These are phyloP conservation scores for Leptopilina myrica DNA, from an alignment of 2,888 invertebrate genomes.

Conservation along the genomic window DNA sequence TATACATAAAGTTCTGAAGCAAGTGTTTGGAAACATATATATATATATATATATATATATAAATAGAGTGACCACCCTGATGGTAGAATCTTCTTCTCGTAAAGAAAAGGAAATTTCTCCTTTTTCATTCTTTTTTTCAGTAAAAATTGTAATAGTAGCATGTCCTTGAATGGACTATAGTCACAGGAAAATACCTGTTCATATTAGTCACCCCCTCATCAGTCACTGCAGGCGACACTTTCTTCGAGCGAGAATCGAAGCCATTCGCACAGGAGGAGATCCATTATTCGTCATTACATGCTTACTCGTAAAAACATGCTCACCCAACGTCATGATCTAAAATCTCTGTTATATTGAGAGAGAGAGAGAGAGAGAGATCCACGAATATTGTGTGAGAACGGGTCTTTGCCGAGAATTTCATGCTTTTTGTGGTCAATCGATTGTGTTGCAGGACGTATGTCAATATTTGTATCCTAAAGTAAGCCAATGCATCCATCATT, in stretches of 20 bases:
- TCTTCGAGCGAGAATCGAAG: constrained; percentile 57
- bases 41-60: constrained; percentile 40
- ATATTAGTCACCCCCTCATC: constrained; percentile 62
- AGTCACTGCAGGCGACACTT: constrained; percentile 68
- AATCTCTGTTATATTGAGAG: constrained; percentile 35
- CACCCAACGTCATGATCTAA: constrained; percentile 53
- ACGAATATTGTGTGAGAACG: constrained; percentile 1
- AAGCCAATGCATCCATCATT: constrained; percentile 57
- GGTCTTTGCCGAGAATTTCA: constrained; percentile 54
- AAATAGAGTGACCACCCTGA: constrained; percentile 33
- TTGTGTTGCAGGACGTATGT: constrained; percentile 60
- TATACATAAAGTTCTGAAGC: constrained; percentile 31
- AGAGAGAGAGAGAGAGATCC: constrained; percentile 32
- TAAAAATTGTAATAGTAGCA: not conserved
- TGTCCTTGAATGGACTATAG: constrained; percentile 58
- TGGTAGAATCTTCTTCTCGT: constrained; percentile 10
- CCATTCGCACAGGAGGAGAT: constrained; percentile 63
- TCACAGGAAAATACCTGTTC: constrained; percentile 65
- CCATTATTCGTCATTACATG: constrained; percentile 75
- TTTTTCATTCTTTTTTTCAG: constrained; percentile 27
- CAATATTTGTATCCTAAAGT: constrained; percentile 66
- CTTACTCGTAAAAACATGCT: constrained; percentile 72
- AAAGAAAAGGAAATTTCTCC: constrained; percentile 38
- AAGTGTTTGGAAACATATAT: constrained; percentile 47
- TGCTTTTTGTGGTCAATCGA: constrained; percentile 51